Conservation (phyloP, 2,797 vertebrate genomes). For the Scleropages formosus region DNA sequence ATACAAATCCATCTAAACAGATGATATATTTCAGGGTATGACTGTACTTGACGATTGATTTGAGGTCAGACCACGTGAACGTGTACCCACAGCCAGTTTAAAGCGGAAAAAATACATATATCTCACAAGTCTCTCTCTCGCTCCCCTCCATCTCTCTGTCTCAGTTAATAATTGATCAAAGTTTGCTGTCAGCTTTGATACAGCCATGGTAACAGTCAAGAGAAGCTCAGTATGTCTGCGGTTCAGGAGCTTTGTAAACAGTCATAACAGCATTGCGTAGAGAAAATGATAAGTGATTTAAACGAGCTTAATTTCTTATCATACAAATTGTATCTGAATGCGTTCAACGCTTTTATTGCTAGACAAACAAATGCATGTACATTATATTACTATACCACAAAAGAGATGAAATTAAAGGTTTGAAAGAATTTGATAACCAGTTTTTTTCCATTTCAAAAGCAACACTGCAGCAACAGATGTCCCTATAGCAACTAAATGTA, state of each 20-base stretch:
- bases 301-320: neutral
- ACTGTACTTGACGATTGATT: slow-evolving; percentile 20
- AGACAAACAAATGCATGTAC: neutral
- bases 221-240: slow-evolving; percentile 37
- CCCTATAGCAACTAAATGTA: no score
- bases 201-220: slow-evolving; percentile 62
- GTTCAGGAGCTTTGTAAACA: slow-evolving; percentile 52
- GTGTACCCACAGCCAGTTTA: slow-evolving; percentile 60
- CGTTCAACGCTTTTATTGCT: neutral
- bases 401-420: no score
- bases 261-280: slow-evolving; percentile 27
- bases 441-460: no score
- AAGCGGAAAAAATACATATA: slow-evolving; percentile 54
- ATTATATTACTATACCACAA: neutral
- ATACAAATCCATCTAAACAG: neutral
- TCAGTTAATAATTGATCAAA: slow-evolving; percentile 76
- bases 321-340: neutral
- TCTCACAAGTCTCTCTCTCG: slow-evolving; percentile 47
- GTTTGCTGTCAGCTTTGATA: slow-evolving; percentile 69
- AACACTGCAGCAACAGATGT: no score
- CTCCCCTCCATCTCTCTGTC: slow-evolving; percentile 49
- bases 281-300: neutral
- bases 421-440: no score
- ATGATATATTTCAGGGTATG: slow-evolving; percentile 35
- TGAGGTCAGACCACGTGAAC: slow-evolving; percentile 41